A percentile compares a stretch with the other conserved stretches of the same genome.
Evolutionary conservation across 2,888 invertebrate species (phyloP).

Genomic region (Drosophila recens): DNA sequence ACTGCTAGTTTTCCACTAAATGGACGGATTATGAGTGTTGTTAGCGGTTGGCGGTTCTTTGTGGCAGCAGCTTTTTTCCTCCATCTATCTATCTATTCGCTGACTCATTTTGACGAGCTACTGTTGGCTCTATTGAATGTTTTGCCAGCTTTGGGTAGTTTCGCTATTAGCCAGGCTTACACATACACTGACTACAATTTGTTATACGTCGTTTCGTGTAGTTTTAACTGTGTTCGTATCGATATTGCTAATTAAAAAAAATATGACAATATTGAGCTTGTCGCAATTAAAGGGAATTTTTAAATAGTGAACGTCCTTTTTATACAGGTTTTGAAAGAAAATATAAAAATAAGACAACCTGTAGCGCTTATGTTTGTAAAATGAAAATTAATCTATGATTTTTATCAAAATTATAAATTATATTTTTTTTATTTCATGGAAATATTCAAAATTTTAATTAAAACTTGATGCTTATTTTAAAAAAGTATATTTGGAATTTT

Average conservation of each 20-base stretch:
- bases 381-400: too few relatives aligned
- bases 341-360: background rate
- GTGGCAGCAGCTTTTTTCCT: conserved; percentile 2
- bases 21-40: conserved; percentile 77
- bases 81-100: background rate
- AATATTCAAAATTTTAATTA: too few relatives aligned
- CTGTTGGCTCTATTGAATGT: background rate
- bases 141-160: background rate
- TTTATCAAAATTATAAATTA: too few relatives aligned
- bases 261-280: background rate
- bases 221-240: background rate
- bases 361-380: too few relatives aligned
- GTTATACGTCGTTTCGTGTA: conserved; percentile 32
- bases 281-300: background rate
- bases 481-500: too few relatives aligned
- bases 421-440: too few relatives aligned
- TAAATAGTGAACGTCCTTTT: too few relatives aligned
- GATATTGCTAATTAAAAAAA: background rate
- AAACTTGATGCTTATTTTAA: too few relatives aligned
- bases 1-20: conserved; percentile 66
- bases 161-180: conserved; percentile 46
- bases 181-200: conserved; percentile 62
- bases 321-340: background rate
- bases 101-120: conserved; percentile 47
- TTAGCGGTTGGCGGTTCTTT: conserved; percentile 58